Conservation (phyloP, 2,797 vertebrate species). For the Pogoniulus pusillus region DNA sequence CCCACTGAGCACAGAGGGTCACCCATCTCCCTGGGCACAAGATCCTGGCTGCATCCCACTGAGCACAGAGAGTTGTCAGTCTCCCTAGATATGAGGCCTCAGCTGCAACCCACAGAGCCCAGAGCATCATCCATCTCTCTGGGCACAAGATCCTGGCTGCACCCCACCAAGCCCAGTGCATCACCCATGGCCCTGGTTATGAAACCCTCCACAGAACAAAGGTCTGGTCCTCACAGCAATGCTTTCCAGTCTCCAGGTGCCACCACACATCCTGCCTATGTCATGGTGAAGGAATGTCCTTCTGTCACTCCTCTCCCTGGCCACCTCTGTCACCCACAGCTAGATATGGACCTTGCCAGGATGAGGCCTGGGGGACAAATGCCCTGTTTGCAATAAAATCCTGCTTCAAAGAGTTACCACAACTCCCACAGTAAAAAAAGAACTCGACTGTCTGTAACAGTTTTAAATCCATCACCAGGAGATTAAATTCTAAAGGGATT, state of each 20-base stretch:
- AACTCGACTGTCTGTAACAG: slow-evolving; percentile 53
- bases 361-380: background rate
- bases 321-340: background rate
- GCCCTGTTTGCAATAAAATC: slow-evolving; percentile 38
- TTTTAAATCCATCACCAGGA: slow-evolving; percentile 65
- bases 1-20: too few relatives aligned
- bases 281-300: background rate
- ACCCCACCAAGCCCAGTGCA: background rate
- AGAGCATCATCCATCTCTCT: too few relatives aligned
- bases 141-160: too few relatives aligned
- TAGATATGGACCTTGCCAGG: fast-evolving
- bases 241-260: background rate
- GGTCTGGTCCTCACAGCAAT: background rate
- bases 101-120: too few relatives aligned
- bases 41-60: too few relatives aligned
- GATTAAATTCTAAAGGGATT: slow-evolving; percentile 74
- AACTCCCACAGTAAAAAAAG: slow-evolving; percentile 4
- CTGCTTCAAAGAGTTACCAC: slow-evolving; percentile 25
- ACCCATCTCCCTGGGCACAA: too few relatives aligned
- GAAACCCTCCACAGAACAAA: background rate
- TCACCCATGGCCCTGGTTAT: fast-evolving
- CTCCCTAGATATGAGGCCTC: too few relatives aligned
- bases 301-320: background rate
- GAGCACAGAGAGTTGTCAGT: too few relatives aligned
- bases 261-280: fast-evolving